These are phyloP conservation scores for Eleginops maclovinus DNA, from an alignment of 2,113 vertebrate genomes.

Conservation along the genomic window DNA sequence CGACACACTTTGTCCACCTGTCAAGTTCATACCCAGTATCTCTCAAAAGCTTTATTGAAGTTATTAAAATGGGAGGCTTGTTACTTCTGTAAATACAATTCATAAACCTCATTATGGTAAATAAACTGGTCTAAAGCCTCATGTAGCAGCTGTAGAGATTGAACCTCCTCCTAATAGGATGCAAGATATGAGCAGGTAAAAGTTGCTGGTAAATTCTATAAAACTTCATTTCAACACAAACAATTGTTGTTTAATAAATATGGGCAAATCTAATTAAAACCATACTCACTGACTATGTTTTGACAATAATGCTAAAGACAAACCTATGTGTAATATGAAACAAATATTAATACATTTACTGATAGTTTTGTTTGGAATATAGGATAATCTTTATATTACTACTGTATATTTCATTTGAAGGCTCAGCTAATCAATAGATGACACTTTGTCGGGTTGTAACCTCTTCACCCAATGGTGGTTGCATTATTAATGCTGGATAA, in stretches of 20 bases:
- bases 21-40: background rate
- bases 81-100: background rate
- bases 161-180: background rate
- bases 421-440: background rate
- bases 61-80: background rate
- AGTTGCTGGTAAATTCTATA: background rate
- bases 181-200: background rate
- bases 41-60: background rate
- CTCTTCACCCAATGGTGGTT: background rate
- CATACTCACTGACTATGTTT: background rate
- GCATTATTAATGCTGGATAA: conserved; percentile 6
- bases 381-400: background rate
- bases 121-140: background rate
- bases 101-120: conserved; percentile 9
- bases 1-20: background rate
- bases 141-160: background rate
- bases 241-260: background rate
- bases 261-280: background rate
- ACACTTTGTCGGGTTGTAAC: background rate
- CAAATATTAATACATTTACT: background rate
- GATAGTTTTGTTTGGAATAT: background rate
- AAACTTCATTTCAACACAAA: background rate
- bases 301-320: background rate
- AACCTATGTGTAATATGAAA: background rate
- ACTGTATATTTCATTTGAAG: background rate